Evolutionary conservation across 2,888 invertebrate species (phyloP), one percentile per base, ranked within the genome.

Genomic region (Halictus quadricinctus): DNA sequence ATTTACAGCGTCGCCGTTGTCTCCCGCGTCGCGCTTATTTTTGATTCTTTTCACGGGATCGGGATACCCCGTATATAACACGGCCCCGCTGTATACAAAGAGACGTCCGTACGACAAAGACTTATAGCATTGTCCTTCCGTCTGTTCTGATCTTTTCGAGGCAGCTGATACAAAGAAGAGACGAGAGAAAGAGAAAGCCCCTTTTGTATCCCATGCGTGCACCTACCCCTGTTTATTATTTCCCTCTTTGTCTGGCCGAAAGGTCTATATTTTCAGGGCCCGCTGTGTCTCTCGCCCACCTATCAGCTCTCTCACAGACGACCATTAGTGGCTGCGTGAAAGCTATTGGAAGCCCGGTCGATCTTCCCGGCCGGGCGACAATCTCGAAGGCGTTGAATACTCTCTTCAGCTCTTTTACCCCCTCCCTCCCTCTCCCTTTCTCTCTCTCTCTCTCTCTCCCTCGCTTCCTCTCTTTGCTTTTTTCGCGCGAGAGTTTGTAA

Each of bases 241-340:
- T 88, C 72, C 69, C 76, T 74, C 18, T 74, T 25, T 73, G 50
- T 83, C 78, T 48, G 13, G 50, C 83, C 79, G 73, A 80, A 83
- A 81, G 76, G 74, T 83, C 79, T 70, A 87, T 84, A 81, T 72
- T 80, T 74, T 86, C 82, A 72, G 64, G 79, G 69, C 76, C 54
- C 43, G 41, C 54, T 43, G 72, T 69, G 69, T 84, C 84, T 78
- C 88, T 78, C 50, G 41, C 75, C 78, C 76, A 73, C 77, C 70
- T 92, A 92, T 93, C 91, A 90, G 90, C 54, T n/a, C 86, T 85
- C 86, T 84, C 90, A 87, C 91, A 90, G 91, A 91, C 88, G 89
- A 89, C 93, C 93, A 93, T 94, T 94, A 94, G 91, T 83, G 91
- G 90, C 89, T 87, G 89, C 89, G 90, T 92, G 93, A 93, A 93